Percentiles rank a stretch among this genome's conserved stretches.
These are phyloP conservation scores for Rattus rattus DNA, from an alignment of 2,113 vertebrate species.

Conservation along the genomic window DNA sequence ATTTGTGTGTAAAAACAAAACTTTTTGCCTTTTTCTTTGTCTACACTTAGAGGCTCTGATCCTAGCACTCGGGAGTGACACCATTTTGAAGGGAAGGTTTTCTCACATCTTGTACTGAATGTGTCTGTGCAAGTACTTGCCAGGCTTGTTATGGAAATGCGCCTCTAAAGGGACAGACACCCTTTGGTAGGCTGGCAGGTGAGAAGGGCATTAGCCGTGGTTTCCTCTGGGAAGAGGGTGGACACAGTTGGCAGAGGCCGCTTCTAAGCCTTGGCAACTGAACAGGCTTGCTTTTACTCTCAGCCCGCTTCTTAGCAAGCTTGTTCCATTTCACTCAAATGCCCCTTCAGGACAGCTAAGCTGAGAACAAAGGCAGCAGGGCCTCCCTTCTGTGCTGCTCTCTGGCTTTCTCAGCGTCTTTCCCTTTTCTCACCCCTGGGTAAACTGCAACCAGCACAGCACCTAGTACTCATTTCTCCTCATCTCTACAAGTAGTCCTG, in stretches of 20 bases:
- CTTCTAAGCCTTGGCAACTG: slow-evolving; percentile 24
- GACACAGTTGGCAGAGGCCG: slow-evolving; percentile 39
- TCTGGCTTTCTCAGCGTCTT: not conserved
- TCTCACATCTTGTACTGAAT: not conserved
- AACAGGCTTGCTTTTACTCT: slow-evolving; percentile 57
- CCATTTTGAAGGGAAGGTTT: not conserved
- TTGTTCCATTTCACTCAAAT: slow-evolving; percentile 44
- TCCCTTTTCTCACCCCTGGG: not conserved
- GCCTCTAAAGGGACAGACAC: not conserved
- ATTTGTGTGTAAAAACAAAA: not conserved
- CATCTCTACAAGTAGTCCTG: not conserved
- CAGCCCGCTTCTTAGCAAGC: slow-evolving; percentile 20
- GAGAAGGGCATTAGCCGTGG: not conserved
- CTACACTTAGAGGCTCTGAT: not conserved
- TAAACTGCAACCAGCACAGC: slow-evolving; percentile 7
- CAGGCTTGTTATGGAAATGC: not conserved
- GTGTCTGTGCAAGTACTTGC: not conserved
- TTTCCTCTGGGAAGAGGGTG: slow-evolving; percentile 6
- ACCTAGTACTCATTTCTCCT: not conserved
- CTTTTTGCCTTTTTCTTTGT: not conserved
- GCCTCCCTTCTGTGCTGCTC: not conserved
- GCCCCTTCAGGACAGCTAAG: slow-evolving; percentile 27
- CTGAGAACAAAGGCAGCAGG: slow-evolving; percentile 26
- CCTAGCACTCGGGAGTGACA: not conserved
- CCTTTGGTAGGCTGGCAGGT: not conserved